These are phyloP conservation scores for Drosophila crucigera DNA, from an alignment of 2,888 invertebrate genomes.

Conservation along the genomic window DNA sequence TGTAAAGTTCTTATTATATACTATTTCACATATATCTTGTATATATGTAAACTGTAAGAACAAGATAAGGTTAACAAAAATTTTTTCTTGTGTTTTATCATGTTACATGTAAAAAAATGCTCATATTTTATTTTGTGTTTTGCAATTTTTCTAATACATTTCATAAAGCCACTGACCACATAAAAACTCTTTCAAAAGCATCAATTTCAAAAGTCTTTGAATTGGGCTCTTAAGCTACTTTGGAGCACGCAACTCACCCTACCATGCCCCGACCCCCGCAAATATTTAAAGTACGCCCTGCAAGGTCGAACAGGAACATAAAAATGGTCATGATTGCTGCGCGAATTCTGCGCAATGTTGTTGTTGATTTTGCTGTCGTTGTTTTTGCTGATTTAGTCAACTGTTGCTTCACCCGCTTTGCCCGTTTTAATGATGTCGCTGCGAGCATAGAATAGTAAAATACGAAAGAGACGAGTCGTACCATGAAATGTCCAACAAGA, in stretches of 20 bases:
- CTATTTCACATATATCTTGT: not conserved
- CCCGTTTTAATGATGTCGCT: slow-evolving; percentile 14
- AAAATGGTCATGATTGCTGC: not conserved
- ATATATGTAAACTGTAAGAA: not conserved
- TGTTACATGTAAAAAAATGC: not conserved
- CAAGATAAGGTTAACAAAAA: not conserved
- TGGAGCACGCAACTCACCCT: not conserved
- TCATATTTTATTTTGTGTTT: not conserved
- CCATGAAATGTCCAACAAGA: slow-evolving; percentile 1
- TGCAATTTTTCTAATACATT: not conserved
- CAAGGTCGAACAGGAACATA: slow-evolving; percentile 9
- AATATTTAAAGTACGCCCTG: not conserved
- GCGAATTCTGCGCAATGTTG: not conserved
- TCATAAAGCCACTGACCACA: not conserved
- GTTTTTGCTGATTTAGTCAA: not conserved
- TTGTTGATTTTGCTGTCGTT: not conserved
- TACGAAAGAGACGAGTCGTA: not conserved
- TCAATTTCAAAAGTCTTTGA: not conserved
- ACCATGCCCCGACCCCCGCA: not conserved
- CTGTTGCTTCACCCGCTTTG: slow-evolving; percentile 1
- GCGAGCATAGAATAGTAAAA: slow-evolving; percentile 30
- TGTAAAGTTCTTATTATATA: not conserved
- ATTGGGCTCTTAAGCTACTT: not conserved
- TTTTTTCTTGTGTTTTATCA: not conserved
- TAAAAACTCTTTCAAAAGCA: not conserved